Conservation (phyloP, 2,113 vertebrate species). For the Chloropsis hardwickii region DNA sequence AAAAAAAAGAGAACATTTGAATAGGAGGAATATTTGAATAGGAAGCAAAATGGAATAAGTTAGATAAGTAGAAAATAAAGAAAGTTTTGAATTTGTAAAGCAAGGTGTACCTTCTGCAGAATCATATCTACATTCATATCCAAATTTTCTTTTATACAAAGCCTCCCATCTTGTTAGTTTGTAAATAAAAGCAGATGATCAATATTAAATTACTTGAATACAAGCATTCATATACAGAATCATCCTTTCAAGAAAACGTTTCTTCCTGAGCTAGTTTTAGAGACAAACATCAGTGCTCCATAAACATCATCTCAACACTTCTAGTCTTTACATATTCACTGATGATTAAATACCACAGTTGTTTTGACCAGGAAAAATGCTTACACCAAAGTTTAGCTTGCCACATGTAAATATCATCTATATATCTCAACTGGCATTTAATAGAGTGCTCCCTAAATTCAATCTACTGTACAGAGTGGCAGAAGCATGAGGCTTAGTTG, state of each 20-base stretch:
- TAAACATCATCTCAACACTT: background rate
- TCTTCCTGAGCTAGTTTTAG: background rate
- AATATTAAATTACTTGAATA: background rate
- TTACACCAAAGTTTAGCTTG: background rate
- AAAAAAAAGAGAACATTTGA: background rate
- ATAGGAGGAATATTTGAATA: background rate
- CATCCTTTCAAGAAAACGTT: background rate
- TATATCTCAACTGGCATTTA: background rate
- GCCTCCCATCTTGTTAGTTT: background rate
- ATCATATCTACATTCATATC: background rate
- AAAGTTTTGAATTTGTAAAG: background rate
- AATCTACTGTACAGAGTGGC: background rate
- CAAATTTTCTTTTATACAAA: background rate
- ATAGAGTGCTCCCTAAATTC: background rate
- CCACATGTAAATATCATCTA: background rate
- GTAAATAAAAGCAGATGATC: background rate
- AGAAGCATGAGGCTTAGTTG: background rate
- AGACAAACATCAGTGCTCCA: background rate
- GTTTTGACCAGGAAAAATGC: background rate
- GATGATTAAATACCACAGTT: background rate
- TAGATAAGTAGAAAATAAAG: constrained; percentile 4
- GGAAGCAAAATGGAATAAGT: background rate
- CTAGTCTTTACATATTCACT: background rate
- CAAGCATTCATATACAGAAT: background rate
- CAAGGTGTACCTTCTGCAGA: background rate